Percentiles rank a stretch among this genome's conserved stretches.
Evolutionary conservation across 1,140 invertebrate species (phyloP).

Genomic region (Bombyx mandarina): DNA sequence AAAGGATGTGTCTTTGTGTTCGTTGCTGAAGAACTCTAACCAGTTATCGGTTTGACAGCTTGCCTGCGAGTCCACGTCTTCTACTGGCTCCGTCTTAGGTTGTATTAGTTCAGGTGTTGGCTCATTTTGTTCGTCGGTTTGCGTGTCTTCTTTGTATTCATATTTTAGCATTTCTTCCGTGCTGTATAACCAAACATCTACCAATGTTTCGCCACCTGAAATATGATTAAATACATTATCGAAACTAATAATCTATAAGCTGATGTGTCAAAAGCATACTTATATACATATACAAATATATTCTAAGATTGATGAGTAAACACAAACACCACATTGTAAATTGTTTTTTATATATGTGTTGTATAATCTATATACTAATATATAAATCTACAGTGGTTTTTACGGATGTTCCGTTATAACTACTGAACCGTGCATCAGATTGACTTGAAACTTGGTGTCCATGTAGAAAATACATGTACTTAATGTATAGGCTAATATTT

Average conservation of each 20-base stretch:
- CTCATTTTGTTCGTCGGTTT: constrained; percentile 7
- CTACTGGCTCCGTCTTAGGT: constrained; percentile 8
- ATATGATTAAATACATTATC: constrained; percentile 6
- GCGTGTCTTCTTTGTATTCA: constrained; percentile 34
- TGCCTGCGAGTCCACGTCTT: neutral
- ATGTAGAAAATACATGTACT: too few relatives aligned
- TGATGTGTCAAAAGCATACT: too few relatives aligned
- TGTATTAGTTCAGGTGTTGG: constrained; percentile 5
- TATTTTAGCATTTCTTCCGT: constrained; percentile 58
- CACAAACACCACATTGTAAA: too few relatives aligned
- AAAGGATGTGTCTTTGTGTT: constrained; percentile 27
- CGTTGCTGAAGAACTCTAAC: constrained; percentile 54
- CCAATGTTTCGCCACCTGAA: constrained; percentile 82
- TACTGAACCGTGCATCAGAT: too few relatives aligned
- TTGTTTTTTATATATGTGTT: too few relatives aligned
- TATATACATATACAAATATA: too few relatives aligned
- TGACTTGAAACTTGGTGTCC: too few relatives aligned
- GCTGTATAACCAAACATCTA: constrained; percentile 78
- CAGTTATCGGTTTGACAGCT: constrained; percentile 34
- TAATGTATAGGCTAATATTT: too few relatives aligned
- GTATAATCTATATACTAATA: too few relatives aligned
- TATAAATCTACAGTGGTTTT: too few relatives aligned
- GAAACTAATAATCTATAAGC: neutral
- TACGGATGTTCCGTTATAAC: too few relatives aligned
- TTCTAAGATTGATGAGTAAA: too few relatives aligned